Percentiles rank a stretch among this genome's conserved stretches.
phyloP scores from a whole-genome alignment of 2,113 vertebrate species.

The Chaetura pelagica region DNA sequence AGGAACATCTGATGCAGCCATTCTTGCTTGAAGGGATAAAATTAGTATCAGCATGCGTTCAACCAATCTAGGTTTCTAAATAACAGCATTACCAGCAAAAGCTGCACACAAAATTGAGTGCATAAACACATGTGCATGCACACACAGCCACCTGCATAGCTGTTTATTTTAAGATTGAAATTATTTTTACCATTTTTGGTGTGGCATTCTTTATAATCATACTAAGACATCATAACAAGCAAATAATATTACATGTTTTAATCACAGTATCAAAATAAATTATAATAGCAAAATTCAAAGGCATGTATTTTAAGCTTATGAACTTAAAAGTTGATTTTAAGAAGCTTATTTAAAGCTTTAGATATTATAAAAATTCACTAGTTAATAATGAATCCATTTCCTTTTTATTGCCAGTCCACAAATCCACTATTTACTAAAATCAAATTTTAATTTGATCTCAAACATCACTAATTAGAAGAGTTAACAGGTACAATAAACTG shows the following conservation, averaged over 20 bases:
- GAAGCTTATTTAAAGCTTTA: background rate
- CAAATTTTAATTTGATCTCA: background rate
- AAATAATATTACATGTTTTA: background rate
- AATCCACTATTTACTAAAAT: background rate
- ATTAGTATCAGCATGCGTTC: background rate
- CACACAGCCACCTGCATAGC: background rate
- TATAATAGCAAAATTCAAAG: background rate
- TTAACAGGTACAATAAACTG: background rate
- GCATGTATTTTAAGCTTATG: background rate
- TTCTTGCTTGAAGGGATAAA: background rate
- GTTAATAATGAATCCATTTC: background rate
- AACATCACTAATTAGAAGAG: background rate
- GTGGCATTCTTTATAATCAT: background rate
- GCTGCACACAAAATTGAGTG: too few relatives aligned
- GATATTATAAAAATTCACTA: background rate
- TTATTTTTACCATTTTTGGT: background rate
- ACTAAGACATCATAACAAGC: background rate
- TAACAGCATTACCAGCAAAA: background rate
- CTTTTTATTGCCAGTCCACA: background rate
- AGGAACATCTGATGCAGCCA: background rate
- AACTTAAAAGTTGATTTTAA: background rate
- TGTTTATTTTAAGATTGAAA: background rate
- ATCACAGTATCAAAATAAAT: background rate
- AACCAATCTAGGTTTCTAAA: background rate
- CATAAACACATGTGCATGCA: background rate